Conservation (phyloP, 2,113 vertebrate species). For the Cheilinus undulatus region DNA sequence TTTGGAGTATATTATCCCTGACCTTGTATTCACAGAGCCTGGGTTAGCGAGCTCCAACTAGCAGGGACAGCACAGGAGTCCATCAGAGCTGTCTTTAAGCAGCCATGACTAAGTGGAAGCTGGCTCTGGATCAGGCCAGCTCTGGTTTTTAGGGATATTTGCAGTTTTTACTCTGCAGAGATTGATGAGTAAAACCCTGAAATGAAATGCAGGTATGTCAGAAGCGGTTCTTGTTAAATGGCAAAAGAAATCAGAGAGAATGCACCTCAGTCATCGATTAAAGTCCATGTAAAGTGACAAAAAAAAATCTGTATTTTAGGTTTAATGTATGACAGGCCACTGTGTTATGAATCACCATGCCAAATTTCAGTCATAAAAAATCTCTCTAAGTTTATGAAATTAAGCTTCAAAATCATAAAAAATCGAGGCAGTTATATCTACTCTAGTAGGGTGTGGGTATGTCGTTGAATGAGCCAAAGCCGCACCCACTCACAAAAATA, state of each 20-base stretch:
- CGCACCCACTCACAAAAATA: too few species aligned
- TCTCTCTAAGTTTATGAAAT: too few species aligned
- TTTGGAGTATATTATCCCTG: slow-evolving; percentile 53
- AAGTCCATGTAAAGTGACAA: too few species aligned
- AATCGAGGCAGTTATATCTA: too few species aligned
- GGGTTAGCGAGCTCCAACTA: slow-evolving; percentile 60
- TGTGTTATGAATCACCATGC: too few species aligned
- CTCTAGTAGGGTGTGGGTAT: too few species aligned
- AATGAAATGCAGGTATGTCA: slow-evolving; percentile 9
- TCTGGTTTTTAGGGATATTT: slow-evolving; percentile 30
- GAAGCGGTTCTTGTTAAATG: neutral
- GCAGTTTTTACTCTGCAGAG: neutral
- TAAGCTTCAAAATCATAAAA: too few species aligned
- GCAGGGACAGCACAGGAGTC: slow-evolving; percentile 40
- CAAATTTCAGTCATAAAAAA: too few species aligned
- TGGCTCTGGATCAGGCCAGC: slow-evolving; percentile 21
- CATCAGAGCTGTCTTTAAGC: slow-evolving; percentile 63
- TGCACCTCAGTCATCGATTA: too few species aligned
- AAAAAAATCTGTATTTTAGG: too few species aligned
- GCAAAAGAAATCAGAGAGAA: neutral
- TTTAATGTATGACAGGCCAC: too few species aligned
- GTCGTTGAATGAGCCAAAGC: too few species aligned
- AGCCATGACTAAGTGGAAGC: slow-evolving; percentile 67
- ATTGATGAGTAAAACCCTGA: neutral
- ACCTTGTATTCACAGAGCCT: slow-evolving; percentile 57